phyloP scores from a whole-genome alignment of 2,797 vertebrate genomes.

The Hydrophis major region DNA sequence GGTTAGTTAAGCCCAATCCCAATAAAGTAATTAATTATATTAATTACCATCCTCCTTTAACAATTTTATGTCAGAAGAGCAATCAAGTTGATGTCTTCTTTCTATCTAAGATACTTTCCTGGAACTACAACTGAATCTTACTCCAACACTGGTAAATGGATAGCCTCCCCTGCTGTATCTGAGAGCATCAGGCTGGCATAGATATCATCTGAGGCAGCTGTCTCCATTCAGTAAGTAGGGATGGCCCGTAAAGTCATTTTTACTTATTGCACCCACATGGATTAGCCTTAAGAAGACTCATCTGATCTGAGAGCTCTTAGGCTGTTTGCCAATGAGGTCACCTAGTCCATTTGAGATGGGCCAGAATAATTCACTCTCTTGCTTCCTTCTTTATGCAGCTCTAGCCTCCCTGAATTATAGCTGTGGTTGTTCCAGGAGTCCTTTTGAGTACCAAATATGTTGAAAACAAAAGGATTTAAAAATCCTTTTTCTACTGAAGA shows the following conservation, averaged over 20 bases:
- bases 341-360: not conserved
- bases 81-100: not conserved
- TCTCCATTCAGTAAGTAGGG: not conserved
- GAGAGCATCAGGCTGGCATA: not conserved
- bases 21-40: not conserved
- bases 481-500: conserved; percentile 6
- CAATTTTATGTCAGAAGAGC: not conserved
- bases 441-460: not conserved
- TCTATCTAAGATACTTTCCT: not conserved
- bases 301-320: not conserved
- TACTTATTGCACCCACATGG: not conserved
- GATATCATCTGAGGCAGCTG: not conserved
- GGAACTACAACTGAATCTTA: not conserved
- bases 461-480: not conserved
- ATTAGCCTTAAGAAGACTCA: not conserved
- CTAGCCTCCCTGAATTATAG: not conserved
- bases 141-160: not conserved
- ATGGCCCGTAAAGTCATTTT: not conserved
- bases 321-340: not conserved
- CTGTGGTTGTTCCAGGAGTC: not conserved
- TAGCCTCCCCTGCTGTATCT: not conserved
- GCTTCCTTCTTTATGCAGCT: not conserved
- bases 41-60: not conserved
- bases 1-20: not conserved
- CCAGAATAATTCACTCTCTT: not conserved